These are phyloP conservation scores for Lepetodrilus schrolli DNA, from an alignment of 2,888 invertebrate genomes.

Conservation along the genomic window DNA sequence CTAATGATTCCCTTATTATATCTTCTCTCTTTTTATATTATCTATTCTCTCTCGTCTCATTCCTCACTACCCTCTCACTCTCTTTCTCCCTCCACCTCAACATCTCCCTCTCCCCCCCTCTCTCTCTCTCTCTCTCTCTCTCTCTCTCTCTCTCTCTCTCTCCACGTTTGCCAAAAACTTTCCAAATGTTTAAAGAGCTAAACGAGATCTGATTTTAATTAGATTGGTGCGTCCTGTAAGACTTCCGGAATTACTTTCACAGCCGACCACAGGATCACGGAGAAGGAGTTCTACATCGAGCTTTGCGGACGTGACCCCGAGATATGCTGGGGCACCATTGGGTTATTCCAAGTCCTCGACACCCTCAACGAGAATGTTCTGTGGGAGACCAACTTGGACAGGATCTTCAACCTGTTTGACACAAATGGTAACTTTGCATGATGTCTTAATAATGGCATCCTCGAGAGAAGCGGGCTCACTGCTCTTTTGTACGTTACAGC, in stretches of 20 bases:
- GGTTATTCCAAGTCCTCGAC: background rate
- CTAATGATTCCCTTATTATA: background rate
- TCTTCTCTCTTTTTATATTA: background rate
- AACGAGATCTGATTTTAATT: background rate
- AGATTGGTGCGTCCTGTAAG: background rate
- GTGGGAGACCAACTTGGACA: background rate
- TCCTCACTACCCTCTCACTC: background rate
- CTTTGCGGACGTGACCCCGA: background rate
- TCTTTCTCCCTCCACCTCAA: background rate
- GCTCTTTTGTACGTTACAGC: too few relatives aligned
- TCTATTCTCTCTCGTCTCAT: background rate
- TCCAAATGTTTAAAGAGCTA: background rate
- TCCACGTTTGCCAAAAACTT: background rate
- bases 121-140: background rate
- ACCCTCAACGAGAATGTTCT: constrained; percentile 9
- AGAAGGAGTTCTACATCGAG: constrained; percentile 4
- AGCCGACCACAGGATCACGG: background rate
- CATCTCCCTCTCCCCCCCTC: background rate
- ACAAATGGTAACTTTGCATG: constrained; percentile 18
- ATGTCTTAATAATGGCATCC: too few relatives aligned
- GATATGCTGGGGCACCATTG: background rate
- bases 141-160: background rate
- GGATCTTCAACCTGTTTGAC: background rate
- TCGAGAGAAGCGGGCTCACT: too few relatives aligned
- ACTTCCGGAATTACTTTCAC: background rate